Conservation (phyloP, 2,113 vertebrate genomes). For the Laterallus jamaicensis region DNA sequence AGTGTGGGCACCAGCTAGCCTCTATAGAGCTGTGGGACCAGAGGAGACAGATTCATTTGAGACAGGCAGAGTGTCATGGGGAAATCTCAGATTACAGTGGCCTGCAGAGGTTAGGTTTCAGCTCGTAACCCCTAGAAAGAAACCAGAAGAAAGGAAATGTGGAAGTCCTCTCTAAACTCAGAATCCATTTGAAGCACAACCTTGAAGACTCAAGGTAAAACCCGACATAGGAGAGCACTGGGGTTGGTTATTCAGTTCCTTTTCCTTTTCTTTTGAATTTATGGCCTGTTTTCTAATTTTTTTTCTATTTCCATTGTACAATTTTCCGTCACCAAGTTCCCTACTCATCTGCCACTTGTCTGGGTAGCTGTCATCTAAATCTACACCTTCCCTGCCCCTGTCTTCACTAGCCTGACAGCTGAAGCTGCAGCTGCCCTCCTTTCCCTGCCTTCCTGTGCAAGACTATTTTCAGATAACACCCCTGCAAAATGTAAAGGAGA, state of each 20-base stretch:
- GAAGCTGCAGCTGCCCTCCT: slow-evolving; percentile 10
- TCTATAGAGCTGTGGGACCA: not conserved
- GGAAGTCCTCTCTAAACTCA: not conserved
- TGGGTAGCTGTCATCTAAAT: slow-evolving; percentile 15
- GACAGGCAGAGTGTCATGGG: not conserved
- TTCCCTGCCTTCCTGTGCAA: not conserved
- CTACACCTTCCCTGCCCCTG: not conserved
- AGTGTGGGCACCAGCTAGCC: not conserved
- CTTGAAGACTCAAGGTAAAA: not conserved
- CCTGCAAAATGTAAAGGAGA: not conserved
- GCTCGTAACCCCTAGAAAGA: not conserved
- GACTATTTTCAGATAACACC: not conserved
- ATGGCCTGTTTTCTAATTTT: not conserved
- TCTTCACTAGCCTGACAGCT: not conserved
- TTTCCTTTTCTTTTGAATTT: not conserved
- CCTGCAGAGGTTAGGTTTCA: not conserved
- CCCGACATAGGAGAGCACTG: not conserved
- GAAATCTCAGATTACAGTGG: not conserved
- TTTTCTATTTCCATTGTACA: not conserved
- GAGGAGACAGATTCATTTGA: not conserved
- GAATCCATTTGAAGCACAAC: not conserved
- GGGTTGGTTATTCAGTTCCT: not conserved
- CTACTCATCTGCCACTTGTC: not conserved
- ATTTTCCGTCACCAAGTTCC: not conserved
- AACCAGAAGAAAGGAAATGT: not conserved